Base-by-base conservation (phyloP, 2,888 invertebrate species). In the Sinohyriopsis cumingii region DNA sequence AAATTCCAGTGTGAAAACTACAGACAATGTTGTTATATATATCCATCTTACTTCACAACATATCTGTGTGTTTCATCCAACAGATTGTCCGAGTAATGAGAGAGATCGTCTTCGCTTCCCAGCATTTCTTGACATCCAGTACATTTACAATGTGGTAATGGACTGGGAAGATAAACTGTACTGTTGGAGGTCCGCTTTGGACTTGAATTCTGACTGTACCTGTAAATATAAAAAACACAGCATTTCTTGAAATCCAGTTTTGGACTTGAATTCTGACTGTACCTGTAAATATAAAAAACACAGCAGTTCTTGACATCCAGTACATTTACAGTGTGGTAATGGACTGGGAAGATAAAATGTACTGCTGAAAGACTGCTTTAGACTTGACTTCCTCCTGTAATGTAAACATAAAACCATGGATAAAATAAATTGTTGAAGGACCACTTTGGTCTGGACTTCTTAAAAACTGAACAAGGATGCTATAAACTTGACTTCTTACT, bases 91-190 rank as follows among this genome's bases (percentile, higher is more conserved):
- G 73, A 72, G 59, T 74, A 77, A 56, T 79, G 77, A 1, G 79
- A 74, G 9, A 85, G 71, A 33, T 82, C 81, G 45, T 82, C 79
- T 7, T 81, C 82, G 59, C 80, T 80, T 0, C 81, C 81, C 65
- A 84, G 68, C 15, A 82, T 81, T 54, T 82, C 82, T 54, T 80
- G 81, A 74, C 87, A 87, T 0, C 80, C 74, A 0, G 79, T 78
- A 72, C 87, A 87, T 69, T 83, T 82, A 75, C 87, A 87, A 20
- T 82, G 81, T 33, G 81, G 78, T 63, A 86, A 69, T 4, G 84
- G 82, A 61, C 83, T 82, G 12, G 80, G 75, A 64, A 73, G 74
- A 28, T 71, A 65, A 0, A 72, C 72, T 0, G 76, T 67, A 15
- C 74, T 72, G 6, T 67, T 66, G 1, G 72, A 62, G 33, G 66